Evolutionary conservation across 1,140 invertebrate species (phyloP).

Genomic region (Hormaphis cornu): DNA sequence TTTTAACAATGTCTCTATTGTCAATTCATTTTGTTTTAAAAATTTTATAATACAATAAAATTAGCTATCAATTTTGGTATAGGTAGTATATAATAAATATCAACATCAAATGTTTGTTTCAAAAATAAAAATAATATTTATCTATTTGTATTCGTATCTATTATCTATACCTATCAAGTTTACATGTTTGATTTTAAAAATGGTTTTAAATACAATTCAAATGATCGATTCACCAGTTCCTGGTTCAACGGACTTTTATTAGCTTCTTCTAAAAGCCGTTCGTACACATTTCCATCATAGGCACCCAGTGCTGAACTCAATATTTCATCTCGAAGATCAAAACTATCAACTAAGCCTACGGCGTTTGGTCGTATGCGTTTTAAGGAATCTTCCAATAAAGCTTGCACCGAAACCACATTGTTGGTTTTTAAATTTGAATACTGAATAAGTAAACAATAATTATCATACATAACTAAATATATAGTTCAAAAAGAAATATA

Average conservation of each 20-base stretch:
- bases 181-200: constrained; percentile 63
- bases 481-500: background rate
- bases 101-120: no score
- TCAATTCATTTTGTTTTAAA: no score
- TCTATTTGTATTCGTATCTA: no score
- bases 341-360: constrained; percentile 82
- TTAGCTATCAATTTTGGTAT: no score
- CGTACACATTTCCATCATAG: constrained; percentile 85
- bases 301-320: constrained; percentile 73
- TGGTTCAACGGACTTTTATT: constrained; percentile 77
- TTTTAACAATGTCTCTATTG: no score
- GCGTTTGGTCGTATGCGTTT: constrained; percentile 69
- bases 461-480: background rate
- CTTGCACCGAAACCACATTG: constrained; percentile 57
- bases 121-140: no score
- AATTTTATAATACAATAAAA: no score
- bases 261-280: constrained; percentile 74
- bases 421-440: constrained; percentile 54
- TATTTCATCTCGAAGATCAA: constrained; percentile 75
- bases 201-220: constrained; percentile 67
- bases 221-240: constrained; percentile 64
- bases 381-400: constrained; percentile 59
- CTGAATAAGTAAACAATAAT: constrained; percentile 44
- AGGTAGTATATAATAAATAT: no score
- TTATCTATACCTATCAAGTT: no score